Evolutionary conservation across 2,113 vertebrate genomes (phyloP), one percentile per base, ranked within the genome.

Genomic region (Noturus placidus): DNA sequence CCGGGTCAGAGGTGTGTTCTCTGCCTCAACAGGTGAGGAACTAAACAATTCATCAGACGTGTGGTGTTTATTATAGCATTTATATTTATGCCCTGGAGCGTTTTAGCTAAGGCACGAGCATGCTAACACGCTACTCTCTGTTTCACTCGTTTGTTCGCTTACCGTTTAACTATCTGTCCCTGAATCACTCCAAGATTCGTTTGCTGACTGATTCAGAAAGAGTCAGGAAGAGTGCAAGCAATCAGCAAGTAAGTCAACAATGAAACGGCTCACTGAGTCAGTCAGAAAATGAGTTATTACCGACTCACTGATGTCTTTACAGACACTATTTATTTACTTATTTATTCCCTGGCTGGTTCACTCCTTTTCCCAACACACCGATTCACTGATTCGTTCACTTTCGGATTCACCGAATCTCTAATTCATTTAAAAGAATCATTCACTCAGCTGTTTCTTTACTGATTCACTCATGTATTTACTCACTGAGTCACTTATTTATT

Each of bases 31-130:
- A 25, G 35, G 79, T 82, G 33, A 61, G 5, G 1, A 70, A 54
- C 33, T 84, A 70, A 69, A 70, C 19, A 13, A 54, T 52, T 54
- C 27, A 50, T 83, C 57, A 82, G 57, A 59, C 19, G 11, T 63
- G 11, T 25, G 35, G 59, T 50, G 35, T 83, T n/a, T 67, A n/a
- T 67, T 30, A 30, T 65, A 0, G 19, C 25, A 25, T 8, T 22
- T 22, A 33, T 35, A 3, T 67, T 20, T 30, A 80, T 33, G 14
- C 13, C 59, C 82, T 14, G 14, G 30, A 9, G 63, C 38, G 2
- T 27, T 82, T 63, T 82, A 65, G 54, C 80, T 63, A 2, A 14
- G 33, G 63, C 80, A 82, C 15, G 78, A 63, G 5, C 81, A 82
- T 25, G 79, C 54, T 25, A 81, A 38, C 79, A 13, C n/a, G 19